phyloP scores from a whole-genome alignment of 2,113 vertebrate genomes.

The Oxyura jamaicensis region DNA sequence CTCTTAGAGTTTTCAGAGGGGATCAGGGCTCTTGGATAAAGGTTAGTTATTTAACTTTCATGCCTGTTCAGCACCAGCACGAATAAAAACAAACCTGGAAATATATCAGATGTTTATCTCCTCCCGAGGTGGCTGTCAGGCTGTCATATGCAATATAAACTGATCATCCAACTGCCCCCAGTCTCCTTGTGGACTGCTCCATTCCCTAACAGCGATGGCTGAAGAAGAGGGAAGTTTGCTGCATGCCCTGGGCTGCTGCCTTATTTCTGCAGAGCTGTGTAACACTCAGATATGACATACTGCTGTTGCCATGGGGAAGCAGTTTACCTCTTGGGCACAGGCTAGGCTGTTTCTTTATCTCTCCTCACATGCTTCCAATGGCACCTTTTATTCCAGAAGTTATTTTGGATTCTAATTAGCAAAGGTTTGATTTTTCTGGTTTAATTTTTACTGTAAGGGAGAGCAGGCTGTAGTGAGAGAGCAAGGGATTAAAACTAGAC shows the following conservation, averaged over 20 bases:
- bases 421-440: neutral
- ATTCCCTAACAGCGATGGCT: neutral
- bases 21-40: neutral
- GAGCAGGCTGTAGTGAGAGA: neutral
- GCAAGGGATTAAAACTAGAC: neutral
- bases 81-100: neutral
- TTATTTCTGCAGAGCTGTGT: neutral
- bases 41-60: neutral
- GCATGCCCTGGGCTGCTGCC: neutral
- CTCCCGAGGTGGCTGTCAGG: neutral
- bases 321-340: neutral
- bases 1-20: neutral
- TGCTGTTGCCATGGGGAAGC: conserved; percentile 10
- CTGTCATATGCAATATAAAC: neutral
- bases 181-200: fast-evolving
- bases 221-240: neutral
- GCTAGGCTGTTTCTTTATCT: neutral
- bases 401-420: neutral
- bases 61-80: neutral
- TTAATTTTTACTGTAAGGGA: neutral
- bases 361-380: neutral
- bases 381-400: neutral
- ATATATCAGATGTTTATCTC: neutral
- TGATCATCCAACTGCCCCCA: neutral
- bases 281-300: fast-evolving